phyloP scores from a whole-genome alignment of 2,888 invertebrate genomes.

The Rhagonycha fulva region DNA sequence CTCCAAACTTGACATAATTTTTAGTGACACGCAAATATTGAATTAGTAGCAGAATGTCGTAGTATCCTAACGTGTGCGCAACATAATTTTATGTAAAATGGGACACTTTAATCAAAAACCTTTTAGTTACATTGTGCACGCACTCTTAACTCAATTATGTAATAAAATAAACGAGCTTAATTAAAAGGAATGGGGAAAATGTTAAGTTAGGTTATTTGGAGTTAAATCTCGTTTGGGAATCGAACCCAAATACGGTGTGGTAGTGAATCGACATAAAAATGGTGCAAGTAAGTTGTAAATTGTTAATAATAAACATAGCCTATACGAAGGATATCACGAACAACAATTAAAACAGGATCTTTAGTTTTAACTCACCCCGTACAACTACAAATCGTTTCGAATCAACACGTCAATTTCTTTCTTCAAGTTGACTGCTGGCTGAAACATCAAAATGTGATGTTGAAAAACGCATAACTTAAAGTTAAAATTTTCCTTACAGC shows the following conservation, averaged over 20 bases:
- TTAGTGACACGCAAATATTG: slow-evolving; percentile 1
- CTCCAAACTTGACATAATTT: neutral
- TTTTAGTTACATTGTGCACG: slow-evolving; percentile 1
- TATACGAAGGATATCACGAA: no score
- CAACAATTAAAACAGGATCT: no score
- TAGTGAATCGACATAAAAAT: no score
- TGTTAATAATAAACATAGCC: no score
- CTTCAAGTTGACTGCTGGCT: no score
- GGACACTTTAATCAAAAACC: neutral
- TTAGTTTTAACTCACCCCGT: no score
- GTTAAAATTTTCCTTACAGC: no score
- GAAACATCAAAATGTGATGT: no score
- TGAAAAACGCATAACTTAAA: no score
- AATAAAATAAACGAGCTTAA: neutral
- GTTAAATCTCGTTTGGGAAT: neutral
- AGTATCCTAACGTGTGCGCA: neutral
- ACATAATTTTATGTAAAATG: neutral
- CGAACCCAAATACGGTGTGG: neutral
- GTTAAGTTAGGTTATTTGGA: neutral
- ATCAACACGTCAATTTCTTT: no score
- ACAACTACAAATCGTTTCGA: no score
- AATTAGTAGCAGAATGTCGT: neutral
- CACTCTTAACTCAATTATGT: neutral
- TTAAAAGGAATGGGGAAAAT: neutral
- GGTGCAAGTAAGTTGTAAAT: no score